Evolutionary conservation across 2,113 vertebrate species (phyloP).

Genomic region (Cheilinus undulatus): DNA sequence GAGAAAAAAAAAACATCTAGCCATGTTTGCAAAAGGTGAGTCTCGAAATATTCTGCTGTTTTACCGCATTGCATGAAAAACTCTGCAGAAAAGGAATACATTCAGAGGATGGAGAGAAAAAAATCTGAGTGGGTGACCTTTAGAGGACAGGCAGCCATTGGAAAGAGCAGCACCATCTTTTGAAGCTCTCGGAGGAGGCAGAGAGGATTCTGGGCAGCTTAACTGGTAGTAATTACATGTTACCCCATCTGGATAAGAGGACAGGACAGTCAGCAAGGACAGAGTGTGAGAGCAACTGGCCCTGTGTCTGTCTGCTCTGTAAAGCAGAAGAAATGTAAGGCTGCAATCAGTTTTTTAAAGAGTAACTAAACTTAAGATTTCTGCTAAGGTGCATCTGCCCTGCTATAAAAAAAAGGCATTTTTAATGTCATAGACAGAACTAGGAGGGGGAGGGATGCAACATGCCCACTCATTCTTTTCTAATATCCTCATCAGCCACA

Average conservation of each 20-base stretch:
- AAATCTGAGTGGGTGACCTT: slow-evolving; percentile 55
- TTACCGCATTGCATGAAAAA: not conserved
- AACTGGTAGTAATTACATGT: slow-evolving; percentile 69
- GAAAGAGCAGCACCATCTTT: slow-evolving; percentile 55
- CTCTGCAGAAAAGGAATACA: slow-evolving; percentile 10
- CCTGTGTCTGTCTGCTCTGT: slow-evolving; percentile 12
- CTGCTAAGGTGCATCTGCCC: too few relatives aligned
- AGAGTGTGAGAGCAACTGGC: slow-evolving; percentile 18
- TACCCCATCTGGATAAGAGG: slow-evolving; percentile 57
- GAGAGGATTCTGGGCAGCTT: slow-evolving; percentile 59
- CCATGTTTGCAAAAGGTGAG: not conserved
- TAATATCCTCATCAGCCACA: too few relatives aligned
- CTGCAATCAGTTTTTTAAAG: slow-evolving; percentile 15
- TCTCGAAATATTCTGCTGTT: not conserved
- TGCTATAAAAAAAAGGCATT: too few relatives aligned
- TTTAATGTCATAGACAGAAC: too few relatives aligned
- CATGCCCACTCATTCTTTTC: too few relatives aligned
- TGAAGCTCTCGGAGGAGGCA: slow-evolving; percentile 44
- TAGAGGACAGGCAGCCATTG: slow-evolving; percentile 36
- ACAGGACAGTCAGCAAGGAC: slow-evolving; percentile 32
- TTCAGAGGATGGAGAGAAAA: slow-evolving; percentile 5
- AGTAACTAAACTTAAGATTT: slow-evolving; percentile 11
- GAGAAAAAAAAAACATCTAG: not conserved
- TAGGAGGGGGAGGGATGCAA: too few relatives aligned
- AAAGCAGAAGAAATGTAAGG: not conserved